Evolutionary conservation across 1,140 invertebrate genomes (phyloP), one percentile per base, ranked within the genome.

Genomic region (Drosophila lowei): DNA sequence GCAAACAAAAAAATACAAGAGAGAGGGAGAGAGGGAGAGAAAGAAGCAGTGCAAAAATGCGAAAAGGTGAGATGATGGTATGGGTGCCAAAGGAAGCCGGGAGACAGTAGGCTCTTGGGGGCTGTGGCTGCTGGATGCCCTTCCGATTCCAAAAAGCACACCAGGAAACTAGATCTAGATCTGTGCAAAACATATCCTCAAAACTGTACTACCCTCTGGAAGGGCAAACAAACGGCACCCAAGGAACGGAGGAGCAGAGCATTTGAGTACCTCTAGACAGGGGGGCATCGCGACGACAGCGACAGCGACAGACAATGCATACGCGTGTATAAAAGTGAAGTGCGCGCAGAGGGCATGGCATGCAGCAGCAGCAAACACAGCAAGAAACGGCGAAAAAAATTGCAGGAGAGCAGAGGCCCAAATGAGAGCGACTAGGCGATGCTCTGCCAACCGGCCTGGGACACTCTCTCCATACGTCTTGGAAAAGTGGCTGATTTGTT

Each of bases 311-410:
- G 75, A 78, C 75, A 83, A 86, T 76, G 78, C 78, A 86, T 83
- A 76, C 70, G 13, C 34, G 34, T 38, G 72, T 67, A 85, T 85
- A 81, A 86, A 86, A 86, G 73, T 86, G 81, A 85, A 85, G 81
- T 85, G 77, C 77, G 63, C 59, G 11, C 34, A 38, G 34, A 38
- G 34, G 23, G 23, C 23, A 25, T 25, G 34, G 34, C 30, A 34
- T 9, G 30, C 62, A 42, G 63, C 46, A 47, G 25, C 42, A 53
- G 34, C 46, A 55, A 47, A 42, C 44, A 18, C 23, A 64, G 70
- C 53, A 75, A 55, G 72, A 25, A 25, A 68, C 63, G n/a, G 43
- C 34, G 56, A 46, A 43, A 54, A 54, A 57, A 71, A 49, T 34
- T 63, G 25, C 47, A 56, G 64, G 55, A 54, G 57, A 52, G 47